Evolutionary conservation across 2,888 invertebrate genomes (phyloP).

Genomic region (Rhopalosiphum nymphaeae): DNA sequence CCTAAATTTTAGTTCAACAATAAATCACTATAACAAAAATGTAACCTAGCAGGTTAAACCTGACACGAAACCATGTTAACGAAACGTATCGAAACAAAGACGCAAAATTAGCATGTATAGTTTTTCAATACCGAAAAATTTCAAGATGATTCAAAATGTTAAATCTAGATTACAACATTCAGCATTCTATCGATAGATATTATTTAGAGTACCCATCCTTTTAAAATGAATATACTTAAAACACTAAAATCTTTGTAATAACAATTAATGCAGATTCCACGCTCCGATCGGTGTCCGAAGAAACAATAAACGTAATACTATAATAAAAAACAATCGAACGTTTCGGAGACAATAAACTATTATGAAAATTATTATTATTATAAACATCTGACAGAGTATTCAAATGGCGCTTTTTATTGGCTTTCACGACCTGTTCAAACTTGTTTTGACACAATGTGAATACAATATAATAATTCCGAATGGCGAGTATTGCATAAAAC

Average conservation of each 20-base stretch:
- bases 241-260: not conserved
- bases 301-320: not conserved
- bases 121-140: not conserved
- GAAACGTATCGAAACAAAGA: too few relatives aligned
- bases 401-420: not conserved
- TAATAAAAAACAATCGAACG: not conserved
- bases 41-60: not conserved
- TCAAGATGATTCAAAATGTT: not conserved
- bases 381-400: not conserved
- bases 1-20: not conserved
- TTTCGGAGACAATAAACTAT: conserved; percentile 6
- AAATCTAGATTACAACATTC: not conserved
- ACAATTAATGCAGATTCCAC: not conserved
- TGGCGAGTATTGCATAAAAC: not conserved
- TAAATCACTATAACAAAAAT: not conserved
- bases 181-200: not conserved
- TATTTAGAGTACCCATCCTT: not conserved
- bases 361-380: not conserved
- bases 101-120: not conserved
- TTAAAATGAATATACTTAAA: not conserved
- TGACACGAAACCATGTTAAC: too few relatives aligned
- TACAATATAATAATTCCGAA: not conserved
- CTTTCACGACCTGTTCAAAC: not conserved
- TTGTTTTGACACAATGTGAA: not conserved
- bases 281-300: not conserved